phyloP scores from a whole-genome alignment of 2,113 vertebrate species.

The Salminus brasiliensis region DNA sequence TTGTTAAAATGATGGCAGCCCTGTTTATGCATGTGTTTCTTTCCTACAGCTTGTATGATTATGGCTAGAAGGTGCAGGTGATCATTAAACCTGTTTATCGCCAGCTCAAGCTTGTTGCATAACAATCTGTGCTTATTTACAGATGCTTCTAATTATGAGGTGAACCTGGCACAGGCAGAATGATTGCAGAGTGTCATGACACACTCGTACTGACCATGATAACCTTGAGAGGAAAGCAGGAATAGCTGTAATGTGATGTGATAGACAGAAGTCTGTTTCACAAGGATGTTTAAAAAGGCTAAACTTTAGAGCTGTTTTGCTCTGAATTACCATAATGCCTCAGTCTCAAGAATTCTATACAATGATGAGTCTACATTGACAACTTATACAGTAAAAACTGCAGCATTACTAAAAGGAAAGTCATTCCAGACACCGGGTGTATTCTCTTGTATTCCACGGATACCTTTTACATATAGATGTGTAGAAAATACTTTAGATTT shows the following conservation, averaged over 20 bases:
- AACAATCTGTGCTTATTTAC: not conserved
- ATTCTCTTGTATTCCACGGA: too few relatives aligned
- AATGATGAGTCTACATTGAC: not conserved
- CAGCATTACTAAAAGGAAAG: too few relatives aligned
- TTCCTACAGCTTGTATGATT: not conserved
- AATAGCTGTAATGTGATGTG: not conserved
- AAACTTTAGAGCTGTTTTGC: conserved; percentile 10
- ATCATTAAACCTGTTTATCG: not conserved
- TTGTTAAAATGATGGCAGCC: not conserved
- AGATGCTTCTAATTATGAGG: conserved; percentile 10
- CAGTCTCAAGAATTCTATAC: not conserved
- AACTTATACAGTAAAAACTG: too few relatives aligned
- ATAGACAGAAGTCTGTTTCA: conserved; percentile 34
- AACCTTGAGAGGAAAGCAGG: conserved; percentile 26
- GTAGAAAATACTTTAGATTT: too few relatives aligned
- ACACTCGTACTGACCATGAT: not conserved
- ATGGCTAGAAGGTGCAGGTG: not conserved
- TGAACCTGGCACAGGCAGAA: not conserved
- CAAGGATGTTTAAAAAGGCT: conserved; percentile 21
- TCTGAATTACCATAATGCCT: not conserved
- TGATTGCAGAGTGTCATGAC: conserved; percentile 11
- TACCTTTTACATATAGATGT: too few relatives aligned
- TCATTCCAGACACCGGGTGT: too few relatives aligned
- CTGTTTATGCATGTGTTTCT: not conserved
- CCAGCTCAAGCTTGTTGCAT: not conserved